Percentiles rank a stretch among this genome's conserved stretches.
These are phyloP conservation scores for Pyrrhia umbra DNA, from an alignment of 2,888 invertebrate genomes.

Conservation along the genomic window DNA sequence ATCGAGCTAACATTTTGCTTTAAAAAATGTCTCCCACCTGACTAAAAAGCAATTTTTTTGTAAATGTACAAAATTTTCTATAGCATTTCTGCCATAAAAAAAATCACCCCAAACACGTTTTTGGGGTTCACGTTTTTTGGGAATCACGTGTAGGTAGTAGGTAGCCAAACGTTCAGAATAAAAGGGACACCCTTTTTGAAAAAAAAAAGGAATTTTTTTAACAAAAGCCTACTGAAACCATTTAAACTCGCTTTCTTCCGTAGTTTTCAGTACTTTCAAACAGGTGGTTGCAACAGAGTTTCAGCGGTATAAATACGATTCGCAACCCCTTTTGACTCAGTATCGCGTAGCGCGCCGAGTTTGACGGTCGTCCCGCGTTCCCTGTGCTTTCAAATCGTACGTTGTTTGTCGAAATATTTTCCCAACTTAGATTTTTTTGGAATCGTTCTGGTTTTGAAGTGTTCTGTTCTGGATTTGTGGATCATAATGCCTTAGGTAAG, in stretches of 20 bases:
- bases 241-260: conserved; percentile 23
- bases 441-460: conserved; percentile 45
- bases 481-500: conserved; percentile 44
- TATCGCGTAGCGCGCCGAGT: conserved; percentile 57
- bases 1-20: no score
- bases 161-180: conserved; percentile 1
- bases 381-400: conserved; percentile 36
- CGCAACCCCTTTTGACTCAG: conserved; percentile 60
- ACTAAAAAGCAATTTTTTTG: no score
- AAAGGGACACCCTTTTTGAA: not conserved
- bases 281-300: conserved; percentile 65
- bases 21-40: no score
- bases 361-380: conserved; percentile 51
- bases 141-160: conserved; percentile 42
- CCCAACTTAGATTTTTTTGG: conserved; percentile 23
- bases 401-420: conserved; percentile 40
- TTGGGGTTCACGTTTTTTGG: conserved; percentile 1
- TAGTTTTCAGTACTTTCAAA: conserved; percentile 34
- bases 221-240: conserved; percentile 5
- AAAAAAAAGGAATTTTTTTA: conserved; percentile 3
- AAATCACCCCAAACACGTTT: conserved; percentile 37
- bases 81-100: no score
- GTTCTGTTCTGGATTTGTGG: conserved; percentile 47
- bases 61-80: no score
- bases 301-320: conserved; percentile 62